phyloP scores from a whole-genome alignment of 2,113 vertebrate genomes.

The Ammospiza caudacuta region DNA sequence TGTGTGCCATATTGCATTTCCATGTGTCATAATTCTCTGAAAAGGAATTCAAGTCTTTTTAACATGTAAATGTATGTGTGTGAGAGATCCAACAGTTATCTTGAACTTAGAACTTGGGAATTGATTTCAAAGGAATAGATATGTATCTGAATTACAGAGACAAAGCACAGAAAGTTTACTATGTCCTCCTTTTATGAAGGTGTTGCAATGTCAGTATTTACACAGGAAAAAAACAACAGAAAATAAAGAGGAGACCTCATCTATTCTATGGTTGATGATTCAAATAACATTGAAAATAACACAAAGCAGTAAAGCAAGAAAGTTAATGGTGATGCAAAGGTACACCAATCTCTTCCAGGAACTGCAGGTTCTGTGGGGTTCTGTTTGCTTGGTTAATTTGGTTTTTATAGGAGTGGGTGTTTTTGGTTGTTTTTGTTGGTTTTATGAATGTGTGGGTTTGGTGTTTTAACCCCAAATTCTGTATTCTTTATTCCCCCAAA shows the following conservation, averaged over 20 bases:
- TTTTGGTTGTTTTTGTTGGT: fast-evolving
- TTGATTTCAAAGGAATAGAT: background rate
- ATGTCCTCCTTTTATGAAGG: background rate
- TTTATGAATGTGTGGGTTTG: background rate
- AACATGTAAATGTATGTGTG: background rate
- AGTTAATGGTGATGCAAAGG: background rate
- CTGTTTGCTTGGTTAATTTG: background rate
- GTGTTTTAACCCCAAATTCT: background rate
- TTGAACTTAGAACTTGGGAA: background rate
- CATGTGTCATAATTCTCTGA: background rate
- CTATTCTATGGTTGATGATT: background rate
- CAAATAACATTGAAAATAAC: background rate
- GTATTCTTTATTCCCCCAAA: background rate
- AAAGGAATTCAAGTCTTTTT: background rate
- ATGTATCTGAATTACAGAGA: background rate
- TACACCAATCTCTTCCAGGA: background rate
- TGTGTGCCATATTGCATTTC: background rate
- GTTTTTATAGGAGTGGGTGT: background rate
- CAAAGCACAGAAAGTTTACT: background rate
- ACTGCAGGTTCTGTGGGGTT: fast-evolving
- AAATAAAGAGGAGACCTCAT: background rate
- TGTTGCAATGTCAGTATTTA: background rate
- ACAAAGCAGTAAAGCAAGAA: background rate
- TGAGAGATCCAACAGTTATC: background rate
- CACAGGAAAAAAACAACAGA: background rate